Evolutionary conservation across 2,888 invertebrate species (phyloP).

Genomic region (Prostheceraeus crozeri): DNA sequence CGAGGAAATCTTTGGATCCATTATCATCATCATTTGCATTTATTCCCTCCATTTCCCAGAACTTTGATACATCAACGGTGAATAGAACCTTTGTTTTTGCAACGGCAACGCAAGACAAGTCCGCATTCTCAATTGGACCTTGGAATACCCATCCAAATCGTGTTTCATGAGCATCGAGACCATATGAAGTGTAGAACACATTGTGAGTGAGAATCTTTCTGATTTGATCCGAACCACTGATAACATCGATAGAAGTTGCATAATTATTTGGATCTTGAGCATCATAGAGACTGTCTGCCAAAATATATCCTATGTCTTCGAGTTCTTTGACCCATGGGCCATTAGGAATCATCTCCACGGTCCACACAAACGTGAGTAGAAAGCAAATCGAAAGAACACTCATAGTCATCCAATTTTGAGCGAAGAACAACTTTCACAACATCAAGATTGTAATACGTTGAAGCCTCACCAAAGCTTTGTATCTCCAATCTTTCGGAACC

Average conservation of each 20-base stretch:
- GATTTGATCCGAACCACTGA: too few species aligned
- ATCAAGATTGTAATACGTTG: too few species aligned
- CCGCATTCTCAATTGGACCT: neutral
- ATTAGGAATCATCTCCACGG: slow-evolving; percentile 3
- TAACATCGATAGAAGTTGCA: too few species aligned
- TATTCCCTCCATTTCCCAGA: neutral
- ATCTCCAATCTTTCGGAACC: neutral
- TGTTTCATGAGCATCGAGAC: neutral
- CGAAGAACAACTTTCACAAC: neutral
- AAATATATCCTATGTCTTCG: neutral
- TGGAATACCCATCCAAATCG: neutral
- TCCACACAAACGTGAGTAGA: slow-evolving; percentile 3
- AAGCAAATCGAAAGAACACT: neutral
- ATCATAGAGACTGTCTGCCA: slow-evolving; percentile 1
- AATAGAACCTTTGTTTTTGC: neutral
- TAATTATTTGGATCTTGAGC: too few species aligned
- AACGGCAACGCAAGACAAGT: neutral
- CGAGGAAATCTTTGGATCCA: neutral
- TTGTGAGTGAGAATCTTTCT: too few species aligned
- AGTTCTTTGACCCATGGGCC: slow-evolving; percentile 3
- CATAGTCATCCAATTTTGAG: neutral
- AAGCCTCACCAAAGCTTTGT: slow-evolving; percentile 10
- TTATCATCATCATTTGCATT: neutral
- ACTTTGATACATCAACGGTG: neutral
- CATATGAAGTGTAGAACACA: too few species aligned